Conservation (phyloP, 2,888 invertebrate species). For the Polymixis flavicincta region DNA sequence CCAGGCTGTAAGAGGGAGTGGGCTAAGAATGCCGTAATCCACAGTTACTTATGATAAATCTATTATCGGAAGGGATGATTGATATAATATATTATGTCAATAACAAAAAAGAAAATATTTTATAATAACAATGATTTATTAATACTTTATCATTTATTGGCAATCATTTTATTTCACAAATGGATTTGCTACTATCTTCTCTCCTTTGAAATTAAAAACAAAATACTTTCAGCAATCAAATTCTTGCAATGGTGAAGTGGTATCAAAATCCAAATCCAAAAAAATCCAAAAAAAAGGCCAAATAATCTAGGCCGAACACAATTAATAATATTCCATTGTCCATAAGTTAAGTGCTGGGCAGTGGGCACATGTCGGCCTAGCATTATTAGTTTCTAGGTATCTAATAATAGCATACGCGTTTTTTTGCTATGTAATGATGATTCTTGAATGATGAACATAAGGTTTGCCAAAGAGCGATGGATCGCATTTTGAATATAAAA, state of each 20-base stretch:
- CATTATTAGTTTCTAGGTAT: neutral
- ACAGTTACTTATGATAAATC: too few species aligned
- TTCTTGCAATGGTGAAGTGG: neutral
- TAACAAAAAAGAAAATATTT: neutral
- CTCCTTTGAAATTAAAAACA: neutral
- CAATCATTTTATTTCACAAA: neutral
- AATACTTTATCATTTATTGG: neutral
- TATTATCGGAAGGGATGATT: slow-evolving; percentile 28
- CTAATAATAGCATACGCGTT: neutral
- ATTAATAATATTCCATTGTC: neutral
- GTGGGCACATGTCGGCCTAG: too few species aligned
- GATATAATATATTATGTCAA: slow-evolving; percentile 31
- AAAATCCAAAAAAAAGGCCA: too few species aligned
- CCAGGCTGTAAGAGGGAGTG: too few species aligned
- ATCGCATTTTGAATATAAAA: too few species aligned
- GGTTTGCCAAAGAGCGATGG: too few species aligned
- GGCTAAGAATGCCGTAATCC: too few species aligned
- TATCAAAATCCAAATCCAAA: too few species aligned
- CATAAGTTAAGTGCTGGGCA: neutral
- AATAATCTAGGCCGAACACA: neutral
- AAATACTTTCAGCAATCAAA: neutral
- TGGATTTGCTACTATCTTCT: neutral
- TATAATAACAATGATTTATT: slow-evolving; percentile 2
- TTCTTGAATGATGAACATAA: neutral
- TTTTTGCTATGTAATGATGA: neutral